phyloP scores from a whole-genome alignment of 2,888 invertebrate species.

The Aelia acuminata region DNA sequence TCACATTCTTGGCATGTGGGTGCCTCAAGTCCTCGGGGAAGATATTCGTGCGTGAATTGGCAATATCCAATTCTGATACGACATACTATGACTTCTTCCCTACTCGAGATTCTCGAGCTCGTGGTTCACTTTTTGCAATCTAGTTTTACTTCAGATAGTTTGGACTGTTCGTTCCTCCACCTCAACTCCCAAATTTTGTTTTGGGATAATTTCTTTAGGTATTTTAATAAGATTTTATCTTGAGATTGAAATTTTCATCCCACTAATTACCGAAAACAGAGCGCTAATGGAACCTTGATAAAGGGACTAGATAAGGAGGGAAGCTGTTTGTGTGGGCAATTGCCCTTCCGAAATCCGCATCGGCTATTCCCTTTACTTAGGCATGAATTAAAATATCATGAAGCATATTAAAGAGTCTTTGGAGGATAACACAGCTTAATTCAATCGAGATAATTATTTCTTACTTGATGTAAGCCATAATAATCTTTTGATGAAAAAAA shows the following conservation, averaged over 20 bases:
- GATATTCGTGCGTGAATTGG: no score
- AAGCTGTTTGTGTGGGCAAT: background rate
- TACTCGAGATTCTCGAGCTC: no score
- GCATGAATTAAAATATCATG: background rate
- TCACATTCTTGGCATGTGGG: no score
- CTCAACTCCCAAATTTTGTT: no score
- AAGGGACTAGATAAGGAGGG: background rate
- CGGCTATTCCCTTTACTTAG: background rate
- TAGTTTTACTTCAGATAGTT: no score
- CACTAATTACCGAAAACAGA: background rate
- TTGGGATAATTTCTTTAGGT: background rate
- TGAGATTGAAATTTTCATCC: background rate
- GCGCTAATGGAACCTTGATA: background rate
- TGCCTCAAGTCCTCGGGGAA: no score
- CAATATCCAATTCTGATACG: no score
- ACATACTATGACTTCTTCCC: no score
- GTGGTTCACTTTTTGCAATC: no score
- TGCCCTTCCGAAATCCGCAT: background rate
- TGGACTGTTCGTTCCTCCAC: no score
- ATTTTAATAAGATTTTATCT: background rate
- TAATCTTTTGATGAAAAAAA: no score
- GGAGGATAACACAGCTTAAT: background rate
- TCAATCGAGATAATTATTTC: background rate
- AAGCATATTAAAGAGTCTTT: background rate
- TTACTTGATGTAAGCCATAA: no score